Base-by-base conservation (phyloP, 2,113 vertebrate genomes). In the Alaudala cheleensis region DNA sequence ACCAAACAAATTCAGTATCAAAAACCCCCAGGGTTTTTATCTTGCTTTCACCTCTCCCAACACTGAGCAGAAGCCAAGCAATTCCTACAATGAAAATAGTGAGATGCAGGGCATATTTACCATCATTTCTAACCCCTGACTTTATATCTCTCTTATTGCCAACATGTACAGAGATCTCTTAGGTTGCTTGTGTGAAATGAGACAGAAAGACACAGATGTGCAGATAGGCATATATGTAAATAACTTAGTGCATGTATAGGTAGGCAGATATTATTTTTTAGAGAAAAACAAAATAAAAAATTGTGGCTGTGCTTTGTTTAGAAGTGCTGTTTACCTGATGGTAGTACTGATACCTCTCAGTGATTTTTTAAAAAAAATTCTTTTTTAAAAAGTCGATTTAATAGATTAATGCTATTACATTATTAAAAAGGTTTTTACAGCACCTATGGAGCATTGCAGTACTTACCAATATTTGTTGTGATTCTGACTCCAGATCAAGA, bases 11-110 rank as follows among this genome's bases (percentile, higher is more conserved):
- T 79, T 49, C 28, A 16, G 40, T 60, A 61, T 77, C 7, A 71
- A n/a, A 50, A 57, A 37, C 0, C 2, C 4, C 5, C 1, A 6
- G 17, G 4, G 1, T 33, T 74, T 80, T 82, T 64, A 8, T 69
- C 24, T 49, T 65, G n/a, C 21, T 76, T 67, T 42, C 9, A 18
- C 9, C 1, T 73, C 42, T 79, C 11, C 14, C 11, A 40, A 1
- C 12, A 3, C 23, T 37, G 34, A 80, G 26, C 45, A 80, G 16
- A 60, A 91, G 34, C 9, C 4, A 14, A 70, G 5, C 4, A 26
- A 74, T 73, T 74, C 11, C 14, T 80, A 14, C 15, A 60, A 17
- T 9, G 25, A 65, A 47, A 76, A 39, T 12, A 11, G 9, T 1
- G 39, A 67, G 39, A 76, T 86, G 39, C 31, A 49, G 26, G 19